Conservation (phyloP, 2,797 vertebrate genomes). For the Aeoliscus strigatus region DNA sequence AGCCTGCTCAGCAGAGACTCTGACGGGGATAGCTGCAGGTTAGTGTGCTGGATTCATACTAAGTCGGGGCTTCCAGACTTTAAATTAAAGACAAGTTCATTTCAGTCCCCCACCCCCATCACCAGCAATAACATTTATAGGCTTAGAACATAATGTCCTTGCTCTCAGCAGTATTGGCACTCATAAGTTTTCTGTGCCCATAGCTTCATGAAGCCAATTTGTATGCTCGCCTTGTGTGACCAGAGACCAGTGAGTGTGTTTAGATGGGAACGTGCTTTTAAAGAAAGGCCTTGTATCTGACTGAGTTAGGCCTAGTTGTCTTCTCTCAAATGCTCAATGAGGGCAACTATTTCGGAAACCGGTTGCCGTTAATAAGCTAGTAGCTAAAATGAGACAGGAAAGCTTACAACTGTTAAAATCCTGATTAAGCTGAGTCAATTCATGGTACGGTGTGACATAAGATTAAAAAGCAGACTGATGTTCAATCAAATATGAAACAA, state of each 20-base stretch:
- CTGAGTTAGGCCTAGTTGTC: slow-evolving; percentile 17
- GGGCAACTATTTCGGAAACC: slow-evolving; percentile 33
- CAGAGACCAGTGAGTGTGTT: too few relatives aligned
- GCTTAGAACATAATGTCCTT: slow-evolving; percentile 12
- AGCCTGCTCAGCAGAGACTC: slow-evolving; percentile 75
- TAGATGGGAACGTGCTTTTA: too few relatives aligned
- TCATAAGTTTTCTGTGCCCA: slow-evolving; percentile 21
- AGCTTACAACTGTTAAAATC: slow-evolving; percentile 34
- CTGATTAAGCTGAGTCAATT: slow-evolving; percentile 32
- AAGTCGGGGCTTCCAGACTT: slow-evolving; percentile 19
- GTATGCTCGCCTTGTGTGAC: slow-evolving; percentile 25
- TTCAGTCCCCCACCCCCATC: too few relatives aligned
- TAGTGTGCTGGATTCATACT: slow-evolving; percentile 56
- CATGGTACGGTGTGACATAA: slow-evolving; percentile 4
- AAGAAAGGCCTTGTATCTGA: slow-evolving; percentile 10
- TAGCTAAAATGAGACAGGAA: slow-evolving; percentile 23
- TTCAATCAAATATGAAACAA: not conserved
- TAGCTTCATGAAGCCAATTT: slow-evolving; percentile 28
- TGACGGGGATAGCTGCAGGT: slow-evolving; percentile 77
- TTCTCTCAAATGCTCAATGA: slow-evolving; percentile 6
- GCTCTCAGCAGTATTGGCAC: slow-evolving; percentile 13
- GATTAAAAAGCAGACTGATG: not conserved
- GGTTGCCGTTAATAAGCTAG: slow-evolving; percentile 37
- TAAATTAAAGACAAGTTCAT: too few relatives aligned
- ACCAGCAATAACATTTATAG: slow-evolving; percentile 13